Evolutionary conservation across 2,888 invertebrate species (phyloP).

Genomic region (Sphinx pinastri): DNA sequence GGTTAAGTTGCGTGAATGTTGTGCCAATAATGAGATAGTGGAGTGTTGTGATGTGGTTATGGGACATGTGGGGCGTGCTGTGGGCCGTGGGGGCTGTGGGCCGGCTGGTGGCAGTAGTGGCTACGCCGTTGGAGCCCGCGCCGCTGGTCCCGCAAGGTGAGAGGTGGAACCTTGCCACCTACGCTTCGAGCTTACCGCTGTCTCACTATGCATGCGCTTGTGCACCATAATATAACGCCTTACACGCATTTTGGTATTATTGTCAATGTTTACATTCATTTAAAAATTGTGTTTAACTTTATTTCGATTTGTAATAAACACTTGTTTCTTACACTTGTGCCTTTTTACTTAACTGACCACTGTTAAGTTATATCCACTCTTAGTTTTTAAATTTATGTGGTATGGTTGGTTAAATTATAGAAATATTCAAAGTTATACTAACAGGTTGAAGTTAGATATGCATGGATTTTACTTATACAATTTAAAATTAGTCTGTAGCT

Average conservation of each 20-base stretch:
- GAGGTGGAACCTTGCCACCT: slow-evolving; percentile 72
- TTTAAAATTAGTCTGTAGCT: too few relatives aligned
- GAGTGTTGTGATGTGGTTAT: slow-evolving; percentile 82
- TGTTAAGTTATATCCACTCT: too few relatives aligned
- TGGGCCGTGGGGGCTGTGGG: slow-evolving; percentile 73
- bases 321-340: background rate
- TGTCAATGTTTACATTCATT: background rate
- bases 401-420: too few relatives aligned
- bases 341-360: too few relatives aligned
- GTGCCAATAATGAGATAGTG: slow-evolving; percentile 84
- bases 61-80: slow-evolving; percentile 82
- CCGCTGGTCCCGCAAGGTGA: slow-evolving; percentile 73
- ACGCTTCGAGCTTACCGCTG: slow-evolving; percentile 49
- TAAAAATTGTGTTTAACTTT: background rate
- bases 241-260: slow-evolving; percentile 9
- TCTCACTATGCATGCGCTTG: slow-evolving; percentile 54
- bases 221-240: slow-evolving; percentile 36
- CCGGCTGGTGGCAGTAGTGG: slow-evolving; percentile 67
- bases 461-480: too few relatives aligned
- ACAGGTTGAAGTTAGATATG: background rate
- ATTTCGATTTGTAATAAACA: background rate
- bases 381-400: too few relatives aligned
- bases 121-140: slow-evolving; percentile 75
- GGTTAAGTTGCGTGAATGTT: slow-evolving; percentile 81
- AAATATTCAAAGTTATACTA: too few relatives aligned